Base-by-base conservation (phyloP, 1,140 invertebrate species). In the Daktulosphaira vitifoliae region DNA sequence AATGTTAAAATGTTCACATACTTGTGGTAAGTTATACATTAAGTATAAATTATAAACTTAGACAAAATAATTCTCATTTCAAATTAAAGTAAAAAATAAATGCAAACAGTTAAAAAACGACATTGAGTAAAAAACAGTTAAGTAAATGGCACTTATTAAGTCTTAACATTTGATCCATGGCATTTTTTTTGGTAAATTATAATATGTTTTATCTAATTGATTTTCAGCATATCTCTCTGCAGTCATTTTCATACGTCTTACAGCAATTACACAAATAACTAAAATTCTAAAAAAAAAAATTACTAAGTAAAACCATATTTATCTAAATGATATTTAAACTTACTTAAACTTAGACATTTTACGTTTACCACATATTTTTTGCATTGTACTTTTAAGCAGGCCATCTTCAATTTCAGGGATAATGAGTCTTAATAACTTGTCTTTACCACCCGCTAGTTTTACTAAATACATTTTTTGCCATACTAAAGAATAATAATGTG, bases 121-220 rank as follows among this genome's bases (percentile, higher is more conserved):
- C n/a, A n/a, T n/a, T n/a, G n/a, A n/a, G n/a, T n/a, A n/a, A n/a
- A n/a, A n/a, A n/a, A n/a, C n/a, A n/a, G n/a, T n/a, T n/a, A n/a
- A n/a, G n/a, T 25, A 11, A 54, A 62, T 48, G 42, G 56, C 56
- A 62, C 11, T 0, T 42, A 1, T 13, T 38, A n/a, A 7, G 3
- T 1, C 11, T 62, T 62, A 62, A 62, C 56, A 62, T 6, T 62
- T 62, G n/a, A 62, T 62, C 56, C 56, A 62, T 62, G 56, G 56
- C 56, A 62, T 62, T 62, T 62, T 62, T 48, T 16, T 62, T 26
- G 56, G 56, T 62, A 62, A 48, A 48, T 18, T 62, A 0, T 62
- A 46, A 46, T 62, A 39, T 29, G 42, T 62, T 46, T 18, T 2
- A 29, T 62, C 13, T 4, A 62, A 25, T 48, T 62, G 42, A 20